Base-by-base conservation (phyloP, 2,888 invertebrate genomes). In the Tetragonula carbonaria region DNA sequence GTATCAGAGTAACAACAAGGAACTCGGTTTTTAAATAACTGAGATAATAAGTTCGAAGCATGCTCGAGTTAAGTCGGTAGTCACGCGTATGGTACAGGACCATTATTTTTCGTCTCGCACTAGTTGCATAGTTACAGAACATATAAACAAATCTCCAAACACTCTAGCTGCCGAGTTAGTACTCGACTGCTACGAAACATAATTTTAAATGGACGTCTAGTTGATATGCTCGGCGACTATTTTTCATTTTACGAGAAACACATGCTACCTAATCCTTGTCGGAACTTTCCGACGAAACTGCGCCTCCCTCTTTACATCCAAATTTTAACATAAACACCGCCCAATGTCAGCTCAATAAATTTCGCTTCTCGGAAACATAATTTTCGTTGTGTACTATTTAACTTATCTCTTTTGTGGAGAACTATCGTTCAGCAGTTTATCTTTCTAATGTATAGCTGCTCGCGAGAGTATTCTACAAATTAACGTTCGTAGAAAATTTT, bases 171-270 rank as follows among this genome's bases (percentile, higher is more conserved):
- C 18, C 50, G 18, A 6, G 45, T 21, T 50, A 50, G 72, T 18
- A 21, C 18, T 57, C 57, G 13, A 57, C 18, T 59, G 38, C 45
- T 18, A 33, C 53, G 28, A 70, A 70, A 18, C 51, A 53, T 14
- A 53, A 6, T 21, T 53, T 21, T 50, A 68, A 51, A 68, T 70
- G 68, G 28, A 14, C 13, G 51, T 18, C 28, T 28, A 33, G 68
- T 4, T 8, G 57, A 50, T 28, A 73, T 50, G 57, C 45, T 45
- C 23, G 18, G 28, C 59, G 59, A 50, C n/a, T 57, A 45, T 59
- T 38, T 50, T 23, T 50, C 72, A 59, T 45, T 73, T 73, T 73
- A 73, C 50, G 72, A 6, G 38, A 38, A 59, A 62, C 59, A 73
- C 59, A 28, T 73, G 59, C 13, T 50, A 13, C 23, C 45, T 38